These are phyloP conservation scores for Yponomeuta sedellus DNA, from an alignment of 2,888 invertebrate genomes.

Conservation along the genomic window DNA sequence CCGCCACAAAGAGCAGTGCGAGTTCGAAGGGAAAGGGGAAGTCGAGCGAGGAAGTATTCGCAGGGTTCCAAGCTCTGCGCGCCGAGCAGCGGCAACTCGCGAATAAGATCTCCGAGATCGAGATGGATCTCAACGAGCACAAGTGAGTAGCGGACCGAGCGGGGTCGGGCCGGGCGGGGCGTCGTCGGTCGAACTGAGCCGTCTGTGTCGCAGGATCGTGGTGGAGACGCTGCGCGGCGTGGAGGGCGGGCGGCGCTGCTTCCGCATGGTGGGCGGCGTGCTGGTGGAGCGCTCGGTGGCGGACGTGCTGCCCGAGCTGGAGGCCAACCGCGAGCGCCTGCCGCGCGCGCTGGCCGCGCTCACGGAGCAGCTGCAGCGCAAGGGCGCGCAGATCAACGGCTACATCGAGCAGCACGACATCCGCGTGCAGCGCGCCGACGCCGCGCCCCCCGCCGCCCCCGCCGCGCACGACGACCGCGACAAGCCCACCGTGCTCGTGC, in stretches of 20 bases:
- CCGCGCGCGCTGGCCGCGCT: slow-evolving; percentile 86
- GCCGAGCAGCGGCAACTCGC: slow-evolving; percentile 91
- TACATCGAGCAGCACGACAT: slow-evolving; percentile 95
- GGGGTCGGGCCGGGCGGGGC: background rate
- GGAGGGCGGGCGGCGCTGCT: slow-evolving; percentile 91
- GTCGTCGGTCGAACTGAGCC: background rate
- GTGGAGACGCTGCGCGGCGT: slow-evolving; percentile 93
- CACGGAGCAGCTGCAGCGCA: slow-evolving; percentile 87
- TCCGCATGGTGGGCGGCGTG: slow-evolving; percentile 94
- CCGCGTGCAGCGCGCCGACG: slow-evolving; percentile 81
- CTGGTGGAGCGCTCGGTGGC: slow-evolving; percentile 94
- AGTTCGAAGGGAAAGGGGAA: slow-evolving; percentile 57
- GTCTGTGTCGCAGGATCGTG: slow-evolving; percentile 82
- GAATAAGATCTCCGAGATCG: slow-evolving; percentile 92
- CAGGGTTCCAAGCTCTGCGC: slow-evolving; percentile 90
- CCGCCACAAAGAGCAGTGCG: slow-evolving; percentile 15
- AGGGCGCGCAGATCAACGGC: slow-evolving; percentile 93
- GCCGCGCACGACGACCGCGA: slow-evolving; percentile 33
- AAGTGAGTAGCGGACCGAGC: slow-evolving; percentile 79
- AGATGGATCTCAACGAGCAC: slow-evolving; percentile 96
- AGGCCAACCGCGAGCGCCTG: slow-evolving; percentile 87
- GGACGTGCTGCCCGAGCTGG: slow-evolving; percentile 91
- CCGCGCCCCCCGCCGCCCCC: slow-evolving; percentile 30
- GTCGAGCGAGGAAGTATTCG: slow-evolving; percentile 87
- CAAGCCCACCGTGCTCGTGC: slow-evolving; percentile 76